Percentiles rank a stretch among this genome's conserved stretches.
Evolutionary conservation across 2,113 vertebrate genomes (phyloP).

Genomic region (Numenius arquata): DNA sequence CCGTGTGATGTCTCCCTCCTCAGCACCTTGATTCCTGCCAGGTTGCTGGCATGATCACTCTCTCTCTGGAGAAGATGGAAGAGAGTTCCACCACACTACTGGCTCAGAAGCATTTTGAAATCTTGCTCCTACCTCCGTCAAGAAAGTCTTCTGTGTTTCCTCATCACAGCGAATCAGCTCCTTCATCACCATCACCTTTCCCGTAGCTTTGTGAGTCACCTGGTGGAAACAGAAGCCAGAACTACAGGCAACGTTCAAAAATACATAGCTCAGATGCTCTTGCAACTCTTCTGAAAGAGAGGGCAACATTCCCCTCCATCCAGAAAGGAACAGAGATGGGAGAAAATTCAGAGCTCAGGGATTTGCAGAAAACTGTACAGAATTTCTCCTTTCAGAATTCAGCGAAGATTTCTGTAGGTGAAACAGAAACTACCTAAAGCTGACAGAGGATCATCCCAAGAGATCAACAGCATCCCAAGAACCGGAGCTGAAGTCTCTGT

Average conservation of each 20-base stretch:
- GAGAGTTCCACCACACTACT: neutral
- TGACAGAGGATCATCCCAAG: neutral
- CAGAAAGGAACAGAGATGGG: neutral
- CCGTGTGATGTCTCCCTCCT: neutral
- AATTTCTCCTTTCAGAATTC: neutral
- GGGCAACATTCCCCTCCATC: neutral
- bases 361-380: neutral
- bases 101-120: neutral
- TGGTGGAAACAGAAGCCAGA: conserved; percentile 56
- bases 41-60: neutral
- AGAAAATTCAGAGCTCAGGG: neutral
- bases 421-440: neutral
- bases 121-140: conserved; percentile 85
- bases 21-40: neutral
- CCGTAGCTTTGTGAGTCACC: conserved; percentile 96
- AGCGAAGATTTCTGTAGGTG: neutral
- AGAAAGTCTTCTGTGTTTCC: conserved; percentile 95
- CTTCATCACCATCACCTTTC: conserved; percentile 99
- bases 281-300: neutral
- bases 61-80: neutral
- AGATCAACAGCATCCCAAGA: neutral
- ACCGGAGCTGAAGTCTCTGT: neutral
- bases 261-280: neutral
- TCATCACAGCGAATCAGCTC: conserved; percentile 97
- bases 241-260: conserved; percentile 1